A percentile compares a stretch with the other conserved stretches of the same genome.
phyloP scores from a whole-genome alignment of 2,113 vertebrate species.

The Daphoenositta chrysoptera region DNA sequence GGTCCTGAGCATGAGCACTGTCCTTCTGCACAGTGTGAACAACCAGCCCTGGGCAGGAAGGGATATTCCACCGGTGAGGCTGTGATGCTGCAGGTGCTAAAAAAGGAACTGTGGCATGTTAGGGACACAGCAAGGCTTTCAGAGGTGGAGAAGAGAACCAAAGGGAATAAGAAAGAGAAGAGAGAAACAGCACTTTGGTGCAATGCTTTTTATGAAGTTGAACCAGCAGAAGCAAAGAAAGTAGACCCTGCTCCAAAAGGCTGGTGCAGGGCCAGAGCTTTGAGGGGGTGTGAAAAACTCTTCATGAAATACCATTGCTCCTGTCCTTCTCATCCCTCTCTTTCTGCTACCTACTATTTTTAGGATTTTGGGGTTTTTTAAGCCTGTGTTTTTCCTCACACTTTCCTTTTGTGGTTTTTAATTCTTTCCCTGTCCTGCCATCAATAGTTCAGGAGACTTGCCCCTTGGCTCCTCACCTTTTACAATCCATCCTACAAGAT shows the following conservation, averaged over 20 bases:
- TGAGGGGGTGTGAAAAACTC: neutral
- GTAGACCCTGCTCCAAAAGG: neutral
- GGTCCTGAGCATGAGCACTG: neutral
- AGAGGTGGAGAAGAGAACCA: neutral
- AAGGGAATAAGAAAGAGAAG: neutral
- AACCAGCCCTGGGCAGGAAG: accelerated
- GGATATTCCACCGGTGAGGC: neutral
- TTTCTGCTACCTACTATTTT: neutral
- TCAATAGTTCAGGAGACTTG: neutral
- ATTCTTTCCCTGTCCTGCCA: neutral
- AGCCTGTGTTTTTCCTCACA: neutral
- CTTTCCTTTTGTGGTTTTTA: neutral
- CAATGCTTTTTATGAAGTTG: neutral
- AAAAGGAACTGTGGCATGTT: accelerated
- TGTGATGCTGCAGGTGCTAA: neutral
- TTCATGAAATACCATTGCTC: neutral
- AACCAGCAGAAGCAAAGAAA: neutral
- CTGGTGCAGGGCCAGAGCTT: neutral
- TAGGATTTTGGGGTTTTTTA: neutral
- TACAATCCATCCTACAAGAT: neutral
- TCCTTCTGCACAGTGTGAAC: neutral
- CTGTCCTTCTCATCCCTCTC: neutral
- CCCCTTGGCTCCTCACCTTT: neutral
- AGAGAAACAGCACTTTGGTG: neutral
- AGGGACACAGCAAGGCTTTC: neutral